A percentile compares a stretch with the other conserved stretches of the same genome.
These are phyloP conservation scores for Anagrus nilaparvatae DNA, from an alignment of 1,140 invertebrate species.

Conservation along the genomic window DNA sequence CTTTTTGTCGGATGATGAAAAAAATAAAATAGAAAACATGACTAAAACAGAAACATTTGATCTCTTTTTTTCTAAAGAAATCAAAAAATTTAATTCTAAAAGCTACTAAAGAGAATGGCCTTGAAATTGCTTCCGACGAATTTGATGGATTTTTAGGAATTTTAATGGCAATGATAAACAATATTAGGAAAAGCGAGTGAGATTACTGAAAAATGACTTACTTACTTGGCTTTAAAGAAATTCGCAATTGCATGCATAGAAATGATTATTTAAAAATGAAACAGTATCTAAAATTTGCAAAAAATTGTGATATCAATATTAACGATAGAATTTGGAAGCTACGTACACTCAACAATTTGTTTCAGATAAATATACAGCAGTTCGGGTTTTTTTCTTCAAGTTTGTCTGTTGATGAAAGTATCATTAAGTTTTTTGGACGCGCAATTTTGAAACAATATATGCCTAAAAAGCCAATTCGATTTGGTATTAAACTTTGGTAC, in stretches of 20 bases:
- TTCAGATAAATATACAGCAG: constrained; percentile 10
- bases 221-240: constrained; percentile 8
- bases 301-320: constrained; percentile 11
- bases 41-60: constrained; percentile 9
- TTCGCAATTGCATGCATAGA: constrained; percentile 11
- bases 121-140: background rate
- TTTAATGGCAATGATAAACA: constrained; percentile 11
- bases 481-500: constrained; percentile 13
- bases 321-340: constrained; percentile 15
- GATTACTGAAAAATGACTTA: constrained; percentile 13
- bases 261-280: constrained; percentile 12
- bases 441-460: constrained; percentile 8
- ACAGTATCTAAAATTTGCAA: constrained; percentile 12
- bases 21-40: too few species aligned
- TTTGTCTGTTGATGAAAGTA: constrained; percentile 16
- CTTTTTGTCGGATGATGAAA: too few species aligned
- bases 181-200: constrained; percentile 11
- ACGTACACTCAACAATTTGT: constrained; percentile 11
- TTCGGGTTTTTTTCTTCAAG: constrained; percentile 9
- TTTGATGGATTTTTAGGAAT: constrained; percentile 15
- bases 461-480: constrained; percentile 12
- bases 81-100: constrained; percentile 6
- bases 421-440: constrained; percentile 17
- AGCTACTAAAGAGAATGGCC: background rate
- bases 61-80: constrained; percentile 2